These are phyloP conservation scores for Globodera rostochiensis DNA, from an alignment of 1,140 invertebrate species.

Conservation along the genomic window DNA sequence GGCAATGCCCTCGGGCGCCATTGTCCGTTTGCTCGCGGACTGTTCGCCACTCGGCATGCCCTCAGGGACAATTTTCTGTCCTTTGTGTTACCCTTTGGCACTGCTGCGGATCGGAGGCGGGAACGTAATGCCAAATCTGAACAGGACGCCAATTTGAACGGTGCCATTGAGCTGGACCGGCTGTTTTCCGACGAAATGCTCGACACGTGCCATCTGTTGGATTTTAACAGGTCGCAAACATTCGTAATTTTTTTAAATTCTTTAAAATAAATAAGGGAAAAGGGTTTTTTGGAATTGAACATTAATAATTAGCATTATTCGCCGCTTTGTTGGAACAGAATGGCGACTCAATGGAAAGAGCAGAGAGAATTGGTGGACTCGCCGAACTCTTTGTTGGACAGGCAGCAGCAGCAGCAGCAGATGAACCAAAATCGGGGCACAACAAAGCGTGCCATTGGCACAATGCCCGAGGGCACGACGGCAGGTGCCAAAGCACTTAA, in stretches of 20 bases:
- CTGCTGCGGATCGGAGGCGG: background rate
- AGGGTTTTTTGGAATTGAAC: background rate
- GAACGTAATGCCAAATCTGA: background rate
- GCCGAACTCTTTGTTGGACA: background rate
- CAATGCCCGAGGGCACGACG: background rate
- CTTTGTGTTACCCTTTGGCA: conserved; percentile 8
- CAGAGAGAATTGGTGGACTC: background rate
- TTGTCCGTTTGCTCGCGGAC: background rate
- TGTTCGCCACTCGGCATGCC: background rate
- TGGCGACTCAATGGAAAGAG: background rate
- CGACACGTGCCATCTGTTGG: background rate
- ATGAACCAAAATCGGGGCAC: background rate
- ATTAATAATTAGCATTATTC: background rate
- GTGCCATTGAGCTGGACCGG: background rate
- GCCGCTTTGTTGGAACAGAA: background rate
- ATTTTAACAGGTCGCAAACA: background rate
- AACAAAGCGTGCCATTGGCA: background rate
- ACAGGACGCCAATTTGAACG: background rate
- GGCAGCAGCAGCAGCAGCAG: background rate
- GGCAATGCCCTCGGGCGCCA: conserved; percentile 4
- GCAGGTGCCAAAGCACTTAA: background rate
- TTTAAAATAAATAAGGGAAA: background rate
- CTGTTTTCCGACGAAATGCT: background rate
- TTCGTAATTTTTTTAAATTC: background rate
- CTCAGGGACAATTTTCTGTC: conserved; percentile 7